Conservation (phyloP, 2,797 vertebrate species). For the Dryobates pubescens region DNA sequence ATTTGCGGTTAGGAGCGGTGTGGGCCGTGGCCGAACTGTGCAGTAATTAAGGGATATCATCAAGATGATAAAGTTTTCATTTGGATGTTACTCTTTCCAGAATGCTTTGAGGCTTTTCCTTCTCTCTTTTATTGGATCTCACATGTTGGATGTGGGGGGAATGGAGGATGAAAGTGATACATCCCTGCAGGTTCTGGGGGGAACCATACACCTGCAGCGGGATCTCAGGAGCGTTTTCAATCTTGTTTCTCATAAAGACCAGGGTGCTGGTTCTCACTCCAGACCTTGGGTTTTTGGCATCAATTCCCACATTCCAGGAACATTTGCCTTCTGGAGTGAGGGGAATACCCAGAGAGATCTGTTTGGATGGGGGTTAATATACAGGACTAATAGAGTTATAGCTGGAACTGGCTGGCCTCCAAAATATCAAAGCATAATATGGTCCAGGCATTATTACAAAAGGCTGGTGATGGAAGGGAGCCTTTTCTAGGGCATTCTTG, state of each 20-base stretch:
- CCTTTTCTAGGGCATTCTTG: not conserved
- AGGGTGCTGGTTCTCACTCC: not conserved
- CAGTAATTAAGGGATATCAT: not conserved
- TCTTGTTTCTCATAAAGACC: not conserved
- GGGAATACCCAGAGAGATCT: not conserved
- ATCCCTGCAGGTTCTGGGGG: not conserved
- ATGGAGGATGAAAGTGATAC: not conserved
- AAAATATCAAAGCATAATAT: not conserved
- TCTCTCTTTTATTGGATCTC: not conserved
- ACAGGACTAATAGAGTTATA: not conserved
- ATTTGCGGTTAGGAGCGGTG: not conserved
- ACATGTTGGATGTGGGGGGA: not conserved
- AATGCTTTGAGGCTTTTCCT: not conserved
- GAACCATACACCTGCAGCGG: not conserved
- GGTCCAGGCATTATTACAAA: not conserved
- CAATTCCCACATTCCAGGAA: not conserved
- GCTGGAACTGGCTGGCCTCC: not conserved
- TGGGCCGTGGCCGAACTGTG: not conserved
- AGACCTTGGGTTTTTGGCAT: slow-evolving; percentile 4
- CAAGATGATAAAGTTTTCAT: not conserved
- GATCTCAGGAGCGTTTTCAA: not conserved
- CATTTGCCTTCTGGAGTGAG: not conserved
- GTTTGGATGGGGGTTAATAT: not conserved
- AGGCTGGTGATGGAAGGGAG: not conserved
- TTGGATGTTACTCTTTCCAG: not conserved